phyloP scores from a whole-genome alignment of 2,797 vertebrate species.

The Florisuga fusca region DNA sequence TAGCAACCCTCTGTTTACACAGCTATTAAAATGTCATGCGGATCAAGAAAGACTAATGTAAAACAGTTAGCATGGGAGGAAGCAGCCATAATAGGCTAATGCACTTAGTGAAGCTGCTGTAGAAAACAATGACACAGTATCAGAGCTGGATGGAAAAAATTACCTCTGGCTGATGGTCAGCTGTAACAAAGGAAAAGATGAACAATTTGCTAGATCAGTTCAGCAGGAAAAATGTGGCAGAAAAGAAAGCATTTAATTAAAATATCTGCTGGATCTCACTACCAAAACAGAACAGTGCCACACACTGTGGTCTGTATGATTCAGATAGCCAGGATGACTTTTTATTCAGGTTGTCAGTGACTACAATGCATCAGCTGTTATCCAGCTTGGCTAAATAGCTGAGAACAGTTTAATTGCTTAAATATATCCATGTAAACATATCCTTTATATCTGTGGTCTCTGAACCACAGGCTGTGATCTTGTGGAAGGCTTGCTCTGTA shows the following conservation, averaged over 20 bases:
- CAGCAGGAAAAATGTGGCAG: not conserved
- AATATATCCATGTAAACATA: not conserved
- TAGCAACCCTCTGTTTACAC: slow-evolving; percentile 47
- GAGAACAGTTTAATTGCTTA: not conserved
- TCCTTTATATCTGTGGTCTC: not conserved
- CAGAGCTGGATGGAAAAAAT: slow-evolving; percentile 4
- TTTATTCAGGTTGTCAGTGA: not conserved
- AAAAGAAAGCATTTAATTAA: not conserved
- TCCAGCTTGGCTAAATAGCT: too few species aligned
- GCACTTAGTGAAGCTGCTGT: slow-evolving; percentile 38
- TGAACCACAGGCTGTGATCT: not conserved
- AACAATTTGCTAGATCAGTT: not conserved
- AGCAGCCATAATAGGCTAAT: slow-evolving; percentile 31
- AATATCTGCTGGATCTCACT: not conserved
- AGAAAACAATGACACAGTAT: not conserved
- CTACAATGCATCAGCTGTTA: not conserved
- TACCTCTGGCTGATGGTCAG: not conserved
- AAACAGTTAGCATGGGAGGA: slow-evolving; percentile 21
- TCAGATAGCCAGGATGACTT: not conserved
- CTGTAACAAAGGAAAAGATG: slow-evolving; percentile 25
- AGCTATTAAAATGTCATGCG: slow-evolving; percentile 21
- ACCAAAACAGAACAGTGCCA: not conserved
- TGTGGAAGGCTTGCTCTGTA: not conserved
- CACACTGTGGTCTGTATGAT: not conserved
- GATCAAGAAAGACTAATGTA: slow-evolving; percentile 28